Percentiles rank a stretch among this genome's conserved stretches.
These are phyloP conservation scores for Otus sunia DNA, from an alignment of 2,113 vertebrate genomes.

Conservation along the genomic window DNA sequence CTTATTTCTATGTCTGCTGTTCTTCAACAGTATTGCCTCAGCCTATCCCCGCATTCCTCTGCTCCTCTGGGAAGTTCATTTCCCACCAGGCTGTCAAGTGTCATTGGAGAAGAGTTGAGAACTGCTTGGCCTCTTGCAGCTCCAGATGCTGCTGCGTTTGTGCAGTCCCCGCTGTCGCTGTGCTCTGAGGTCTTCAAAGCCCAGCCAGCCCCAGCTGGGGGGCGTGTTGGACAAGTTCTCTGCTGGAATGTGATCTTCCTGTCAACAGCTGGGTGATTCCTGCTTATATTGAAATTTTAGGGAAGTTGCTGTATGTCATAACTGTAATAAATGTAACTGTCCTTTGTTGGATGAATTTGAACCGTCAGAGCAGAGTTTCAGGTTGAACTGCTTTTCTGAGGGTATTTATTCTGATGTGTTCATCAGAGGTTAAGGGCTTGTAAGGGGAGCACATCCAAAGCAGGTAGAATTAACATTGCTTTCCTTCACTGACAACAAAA, in stretches of 20 bases:
- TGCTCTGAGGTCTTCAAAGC: not conserved
- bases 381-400: not conserved
- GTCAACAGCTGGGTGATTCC: not conserved
- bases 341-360: not conserved
- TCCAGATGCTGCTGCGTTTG: not conserved
- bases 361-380: not conserved
- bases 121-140: not conserved
- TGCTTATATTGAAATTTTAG: not conserved
- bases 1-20: not conserved
- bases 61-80: not conserved
- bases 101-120: not conserved
- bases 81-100: not conserved
- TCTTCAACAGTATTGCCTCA: not conserved
- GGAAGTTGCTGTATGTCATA: not conserved
- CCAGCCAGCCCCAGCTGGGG: not conserved
- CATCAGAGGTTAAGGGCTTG: not conserved
- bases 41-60: not conserved
- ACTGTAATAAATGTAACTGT: not conserved
- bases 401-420: not conserved
- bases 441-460: not conserved
- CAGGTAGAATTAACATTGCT: not conserved
- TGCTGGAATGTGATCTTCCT: not conserved
- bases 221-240: not conserved
- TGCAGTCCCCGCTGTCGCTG: not conserved
- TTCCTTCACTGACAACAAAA: not conserved